phyloP scores from a whole-genome alignment of 2,113 vertebrate genomes.

The Macaca fascicularis region T2T-MFA8v1.1 NC_088376.1:11148501-11149000 shows the following conservation, averaged over 20 bases:
- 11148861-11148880: not conserved
- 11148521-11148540: not conserved
- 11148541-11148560: not conserved
- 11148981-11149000: not conserved
- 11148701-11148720: not conserved
- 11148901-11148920: not conserved
- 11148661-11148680: not conserved
- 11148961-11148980: not conserved
- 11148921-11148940: not conserved
- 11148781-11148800: not conserved
- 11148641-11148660: not conserved
- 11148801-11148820: not conserved
- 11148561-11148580: not conserved
- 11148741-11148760: conserved; percentile 12
- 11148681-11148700: not conserved
- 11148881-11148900: not conserved
- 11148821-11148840: not conserved
- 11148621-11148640: not conserved
- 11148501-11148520: not conserved
- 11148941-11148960: not conserved
- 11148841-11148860: not conserved
- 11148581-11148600: not conserved
- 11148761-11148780: not conserved
- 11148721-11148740: not conserved
- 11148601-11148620: not conserved